Evolutionary conservation across 2,797 vertebrate genomes (phyloP), one percentile per base, ranked within the genome.

Genomic region (Euthynnus affinis): DNA sequence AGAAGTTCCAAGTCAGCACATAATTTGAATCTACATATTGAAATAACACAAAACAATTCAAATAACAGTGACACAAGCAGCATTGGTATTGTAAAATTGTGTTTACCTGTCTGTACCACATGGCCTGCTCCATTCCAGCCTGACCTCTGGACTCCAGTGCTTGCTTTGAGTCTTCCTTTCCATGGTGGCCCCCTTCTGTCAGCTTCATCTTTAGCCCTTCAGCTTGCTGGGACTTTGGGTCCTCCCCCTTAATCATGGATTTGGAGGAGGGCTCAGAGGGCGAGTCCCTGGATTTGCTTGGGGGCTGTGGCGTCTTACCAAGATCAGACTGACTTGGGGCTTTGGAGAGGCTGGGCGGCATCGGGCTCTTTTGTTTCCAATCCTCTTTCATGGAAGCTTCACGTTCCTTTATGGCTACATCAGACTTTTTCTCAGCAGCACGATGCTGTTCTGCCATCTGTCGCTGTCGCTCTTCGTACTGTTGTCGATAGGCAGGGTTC

Each of bases 61-160:
- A n/a, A n/a, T 13, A 69, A 51, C 25, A 75, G 13, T 27, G 55
- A 72, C 5, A 51, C 2, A 77, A 77, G 34, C 10, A 63, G 22
- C 12, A 53, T 3, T 56, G 56, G 7, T 17, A 9, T 14, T 62
- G 3, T 32, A 46, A 14, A 70, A 25, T 52, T 20, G 20, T 49
- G 49, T 80, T 96, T 97, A 98, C 98, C 97, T 98, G 97, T 96
- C 97, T 95, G 93, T 98, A 98, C 98, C 98, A 99, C 88, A 98
- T 96, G 64, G 96, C 95, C 14, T 97, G 97, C 86, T 98, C 98
- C 93, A 97, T 95, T 70, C 97, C 97, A 0, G 95, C 87, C 87
- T 96, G 97, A 60, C 96, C 95, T 81, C 96, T 94, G 40, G 96
- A 96, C 77, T 99, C 98, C 0, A 95, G 90, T 29, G 93, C 91